Conservation (phyloP, 2,888 invertebrate genomes). For the Drosophila anomelani region DNA sequence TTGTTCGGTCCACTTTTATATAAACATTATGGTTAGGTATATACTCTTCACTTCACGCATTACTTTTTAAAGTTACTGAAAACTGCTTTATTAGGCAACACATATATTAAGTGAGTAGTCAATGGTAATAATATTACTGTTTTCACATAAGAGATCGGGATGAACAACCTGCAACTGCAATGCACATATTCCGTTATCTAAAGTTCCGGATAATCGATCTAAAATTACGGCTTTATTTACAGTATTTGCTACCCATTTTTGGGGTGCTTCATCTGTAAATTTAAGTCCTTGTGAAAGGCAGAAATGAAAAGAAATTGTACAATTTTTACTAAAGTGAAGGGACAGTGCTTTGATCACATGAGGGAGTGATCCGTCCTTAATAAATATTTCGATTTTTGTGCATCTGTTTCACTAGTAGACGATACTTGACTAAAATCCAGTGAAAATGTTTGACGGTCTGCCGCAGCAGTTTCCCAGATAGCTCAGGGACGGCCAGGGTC, state of each 20-base stretch:
- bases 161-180: constrained; percentile 38
- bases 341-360: constrained; percentile 63
- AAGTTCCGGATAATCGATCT: constrained; percentile 48
- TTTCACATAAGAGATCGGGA: not conserved
- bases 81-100: constrained; percentile 77
- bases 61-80: constrained; percentile 54
- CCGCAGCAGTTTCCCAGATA: too few species aligned
- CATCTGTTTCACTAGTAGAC: constrained; percentile 63
- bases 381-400: constrained; percentile 26
- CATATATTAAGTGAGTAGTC: constrained; percentile 76
- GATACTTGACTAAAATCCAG: constrained; percentile 62
- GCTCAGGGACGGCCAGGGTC: too few species aligned
- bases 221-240: constrained; percentile 55
- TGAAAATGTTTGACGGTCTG: too few species aligned
- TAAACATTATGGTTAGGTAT: constrained; percentile 16
- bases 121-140: constrained; percentile 31
- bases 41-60: constrained; percentile 4
- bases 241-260: constrained; percentile 85
- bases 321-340: constrained; percentile 48
- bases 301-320: constrained; percentile 81
- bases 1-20: constrained; percentile 11
- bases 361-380: constrained; percentile 8
- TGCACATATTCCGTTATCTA: constrained; percentile 61
- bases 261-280: constrained; percentile 86
- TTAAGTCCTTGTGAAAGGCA: constrained; percentile 85